Evolutionary conservation across 2,113 vertebrate genomes (phyloP), one percentile per base, ranked within the genome.

Genomic region (Eublepharis macularius): DNA sequence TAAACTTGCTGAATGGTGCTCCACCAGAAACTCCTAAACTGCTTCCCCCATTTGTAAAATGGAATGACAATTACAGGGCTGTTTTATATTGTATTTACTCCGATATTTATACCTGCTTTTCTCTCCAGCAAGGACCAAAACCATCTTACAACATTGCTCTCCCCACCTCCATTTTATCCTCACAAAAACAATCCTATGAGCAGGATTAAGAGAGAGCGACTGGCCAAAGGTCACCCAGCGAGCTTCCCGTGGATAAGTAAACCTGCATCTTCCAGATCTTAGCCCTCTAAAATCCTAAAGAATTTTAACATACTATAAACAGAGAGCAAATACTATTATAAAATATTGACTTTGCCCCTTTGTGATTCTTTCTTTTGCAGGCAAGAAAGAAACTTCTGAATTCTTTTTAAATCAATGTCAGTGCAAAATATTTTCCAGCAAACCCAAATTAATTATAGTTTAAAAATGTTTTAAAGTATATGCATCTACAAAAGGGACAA

Each of bases 381-480:
- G 16, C 32, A 88, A 86, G 10, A 47, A 10, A 80, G 57, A 26
- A 39, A 6, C 86, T 75, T 57, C 63, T 47, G 26, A 51, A 26
- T 9, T 54, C 4, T 4, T 54, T 1, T 83, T 14, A 49, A 2
- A 29, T 74, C 36, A 69, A 5, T 13, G 17, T 68, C 84, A 85
- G 84, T n/a, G 72, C 34, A 32, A 89, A 34, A 21, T 73, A 66
- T 82, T 88, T 87, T 80, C 45, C 36, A 81, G 1, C 17, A 54
- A 85, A 82, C 21, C 75, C 11, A 51, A 70, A 90, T 83, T 75
- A 80, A 85, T 90, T 83, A 83, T 83, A 75, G 24, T 84, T 90
- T 29, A 78, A 77, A 78, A 21, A 79, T 86, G 34, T 89, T 83
- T 45, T 86, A 86, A 93, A 92, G 81, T 2, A 36, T 84, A 77